Percentiles rank a stretch among this genome's conserved stretches.
phyloP scores from a whole-genome alignment of 2,113 vertebrate species.

The Zosterops hypoxanthus region DNA sequence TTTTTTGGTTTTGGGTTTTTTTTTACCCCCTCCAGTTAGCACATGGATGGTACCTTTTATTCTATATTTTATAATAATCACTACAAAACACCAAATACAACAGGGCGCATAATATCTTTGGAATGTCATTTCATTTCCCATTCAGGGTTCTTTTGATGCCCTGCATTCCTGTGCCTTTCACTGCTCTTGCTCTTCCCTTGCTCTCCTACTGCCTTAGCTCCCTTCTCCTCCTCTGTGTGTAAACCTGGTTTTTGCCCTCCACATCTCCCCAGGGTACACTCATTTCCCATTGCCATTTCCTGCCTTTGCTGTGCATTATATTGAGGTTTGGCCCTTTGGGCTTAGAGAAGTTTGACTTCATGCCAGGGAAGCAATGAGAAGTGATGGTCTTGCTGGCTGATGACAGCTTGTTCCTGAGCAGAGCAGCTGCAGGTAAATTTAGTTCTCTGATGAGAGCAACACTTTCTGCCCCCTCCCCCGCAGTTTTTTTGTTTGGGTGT shows the following conservation, averaged over 20 bases:
- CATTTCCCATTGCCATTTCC: constrained; percentile 23
- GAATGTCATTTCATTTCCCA: neutral
- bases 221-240: neutral
- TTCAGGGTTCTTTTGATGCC: neutral
- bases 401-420: neutral
- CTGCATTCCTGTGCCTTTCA: neutral
- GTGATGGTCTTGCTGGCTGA: neutral
- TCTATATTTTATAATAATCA: neutral
- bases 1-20: neutral
- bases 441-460: neutral
- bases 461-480: accelerated
- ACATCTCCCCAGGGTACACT: neutral
- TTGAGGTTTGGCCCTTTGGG: neutral
- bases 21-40: neutral
- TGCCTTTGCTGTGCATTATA: neutral
- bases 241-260: neutral
- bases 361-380: constrained; percentile 31
- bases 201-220: neutral
- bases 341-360: constrained; percentile 1
- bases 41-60: neutral
- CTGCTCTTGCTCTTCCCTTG: neutral
- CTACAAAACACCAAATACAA: neutral
- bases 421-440: constrained; percentile 30
- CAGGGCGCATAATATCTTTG: neutral
- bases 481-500: no score